Evolutionary conservation across 64 coral and sea anemone genomes (phyloP).

Genomic region (Montipora cactus): DNA sequence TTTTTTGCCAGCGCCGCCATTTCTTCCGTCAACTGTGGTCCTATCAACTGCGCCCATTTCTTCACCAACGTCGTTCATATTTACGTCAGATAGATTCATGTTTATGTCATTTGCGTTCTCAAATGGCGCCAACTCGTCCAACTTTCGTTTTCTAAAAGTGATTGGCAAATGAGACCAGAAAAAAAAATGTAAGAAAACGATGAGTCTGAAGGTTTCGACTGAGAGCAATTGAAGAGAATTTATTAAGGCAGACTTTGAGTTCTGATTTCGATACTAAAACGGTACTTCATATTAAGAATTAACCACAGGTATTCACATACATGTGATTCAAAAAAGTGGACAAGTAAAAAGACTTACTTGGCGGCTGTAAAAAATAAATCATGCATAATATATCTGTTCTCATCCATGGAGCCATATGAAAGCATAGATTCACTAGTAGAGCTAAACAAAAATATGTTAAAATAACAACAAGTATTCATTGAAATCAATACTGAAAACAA

Average conservation of each 20-base stretch:
- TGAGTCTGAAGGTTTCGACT: too few relatives aligned
- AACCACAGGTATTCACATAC: too few relatives aligned
- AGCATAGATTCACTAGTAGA: background rate
- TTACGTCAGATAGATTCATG: background rate
- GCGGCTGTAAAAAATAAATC: background rate
- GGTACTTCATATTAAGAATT: too few relatives aligned
- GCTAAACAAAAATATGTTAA: background rate
- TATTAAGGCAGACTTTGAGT: too few relatives aligned
- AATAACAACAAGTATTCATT: background rate
- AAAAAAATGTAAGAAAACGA: too few relatives aligned
- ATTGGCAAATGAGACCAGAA: too few relatives aligned
- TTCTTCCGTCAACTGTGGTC: background rate
- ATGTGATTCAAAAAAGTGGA: background rate
- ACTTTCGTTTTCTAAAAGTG: background rate
- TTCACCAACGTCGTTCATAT: background rate
- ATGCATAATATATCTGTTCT: slow-evolving; percentile 22
- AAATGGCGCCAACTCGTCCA: background rate
- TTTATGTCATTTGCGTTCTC: background rate
- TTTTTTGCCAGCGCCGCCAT: background rate
- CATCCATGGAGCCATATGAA: slow-evolving; percentile 24
- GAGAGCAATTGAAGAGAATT: too few relatives aligned
- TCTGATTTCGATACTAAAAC: too few relatives aligned
- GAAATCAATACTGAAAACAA: background rate
- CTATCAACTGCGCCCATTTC: background rate
- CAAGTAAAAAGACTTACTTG: background rate